Evolutionary conservation across 2,888 invertebrate genomes (phyloP).

Genomic region (Orthosia gothica): DNA sequence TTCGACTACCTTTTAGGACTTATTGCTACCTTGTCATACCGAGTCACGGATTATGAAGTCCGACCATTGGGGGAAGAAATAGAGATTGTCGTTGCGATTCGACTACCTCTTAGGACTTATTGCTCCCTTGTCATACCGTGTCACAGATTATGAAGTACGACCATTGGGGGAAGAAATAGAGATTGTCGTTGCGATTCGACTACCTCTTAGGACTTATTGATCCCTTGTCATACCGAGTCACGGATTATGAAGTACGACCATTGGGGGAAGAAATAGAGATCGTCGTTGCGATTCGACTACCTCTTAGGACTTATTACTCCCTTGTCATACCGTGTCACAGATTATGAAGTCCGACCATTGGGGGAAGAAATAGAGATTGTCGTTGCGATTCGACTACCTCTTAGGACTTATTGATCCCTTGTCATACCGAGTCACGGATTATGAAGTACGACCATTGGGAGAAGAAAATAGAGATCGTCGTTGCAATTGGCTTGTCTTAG

Average conservation of each 20-base stretch:
- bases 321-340: too few relatives aligned
- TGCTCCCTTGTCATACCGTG: too few relatives aligned
- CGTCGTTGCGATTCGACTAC: background rate
- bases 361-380: background rate
- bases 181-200: background rate
- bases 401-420: background rate
- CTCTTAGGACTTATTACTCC: background rate
- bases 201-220: background rate
- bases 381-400: background rate
- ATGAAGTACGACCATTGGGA: background rate
- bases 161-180: background rate
- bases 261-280: background rate
- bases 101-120: background rate
- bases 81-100: background rate
- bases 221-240: too few relatives aligned
- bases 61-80: background rate
- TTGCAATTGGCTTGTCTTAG: background rate
- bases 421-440: too few relatives aligned
- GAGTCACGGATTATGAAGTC: too few relatives aligned
- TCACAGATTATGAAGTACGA: too few relatives aligned
- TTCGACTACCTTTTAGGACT: background rate
- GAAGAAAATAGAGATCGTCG: background rate
- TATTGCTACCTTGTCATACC: too few relatives aligned
- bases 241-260: too few relatives aligned
- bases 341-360: background rate